A percentile compares a stretch with the other conserved stretches of the same genome.
Conservation (phyloP, 1,140 invertebrate genomes). For the Macrosteles quadrilineatus region DNA sequence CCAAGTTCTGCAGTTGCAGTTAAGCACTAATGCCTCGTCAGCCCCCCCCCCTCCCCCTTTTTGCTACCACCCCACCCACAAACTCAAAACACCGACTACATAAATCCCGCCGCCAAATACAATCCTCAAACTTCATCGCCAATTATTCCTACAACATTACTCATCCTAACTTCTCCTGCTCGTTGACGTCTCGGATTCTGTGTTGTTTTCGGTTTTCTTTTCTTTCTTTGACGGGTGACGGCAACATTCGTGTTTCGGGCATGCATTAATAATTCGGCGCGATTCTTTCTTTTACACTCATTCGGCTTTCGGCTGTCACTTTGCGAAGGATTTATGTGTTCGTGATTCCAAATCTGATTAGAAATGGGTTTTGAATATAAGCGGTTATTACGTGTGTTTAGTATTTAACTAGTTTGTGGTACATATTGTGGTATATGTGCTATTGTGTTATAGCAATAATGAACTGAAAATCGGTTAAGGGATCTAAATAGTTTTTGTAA, state of each 20-base stretch:
- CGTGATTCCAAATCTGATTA: slow-evolving; percentile 10
- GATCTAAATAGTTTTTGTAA: no score
- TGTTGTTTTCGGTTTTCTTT: neutral
- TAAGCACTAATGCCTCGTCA: neutral
- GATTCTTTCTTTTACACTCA: neutral
- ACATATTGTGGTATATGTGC: no score
- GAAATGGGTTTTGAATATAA: neutral
- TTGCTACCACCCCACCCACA: neutral
- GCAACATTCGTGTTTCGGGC: neutral
- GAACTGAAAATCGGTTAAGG: no score
- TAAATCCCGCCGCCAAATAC: slow-evolving; percentile 5
- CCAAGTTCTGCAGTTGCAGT: neutral
- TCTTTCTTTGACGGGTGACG: neutral
- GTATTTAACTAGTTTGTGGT: no score
- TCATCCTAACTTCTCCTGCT: neutral
- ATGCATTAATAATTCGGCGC: slow-evolving; percentile 1
- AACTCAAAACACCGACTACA: neutral
- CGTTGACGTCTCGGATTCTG: neutral
- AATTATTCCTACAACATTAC: slow-evolving; percentile 6
- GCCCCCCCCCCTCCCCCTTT: neutral
- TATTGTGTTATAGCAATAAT: no score
- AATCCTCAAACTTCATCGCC: slow-evolving; percentile 11
- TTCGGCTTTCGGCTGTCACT: slow-evolving; percentile 2
- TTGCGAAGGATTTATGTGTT: neutral
- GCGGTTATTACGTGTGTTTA: no score